phyloP scores from a whole-genome alignment of 2,113 vertebrate genomes.

The Seriola aureovittata region DNA sequence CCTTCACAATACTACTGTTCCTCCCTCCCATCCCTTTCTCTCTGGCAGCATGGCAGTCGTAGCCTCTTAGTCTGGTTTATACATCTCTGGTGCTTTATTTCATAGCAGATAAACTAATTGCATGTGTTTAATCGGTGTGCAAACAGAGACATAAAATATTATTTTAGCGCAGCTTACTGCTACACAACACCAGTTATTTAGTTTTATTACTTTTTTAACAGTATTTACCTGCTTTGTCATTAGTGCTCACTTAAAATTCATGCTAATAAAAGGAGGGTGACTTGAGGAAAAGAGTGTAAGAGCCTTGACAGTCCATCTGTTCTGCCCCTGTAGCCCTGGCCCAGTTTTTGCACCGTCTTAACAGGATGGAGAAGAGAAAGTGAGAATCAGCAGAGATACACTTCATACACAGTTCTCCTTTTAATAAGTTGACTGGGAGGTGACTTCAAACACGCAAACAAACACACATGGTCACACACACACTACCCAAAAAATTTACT shows the following conservation, averaged over 20 bases:
- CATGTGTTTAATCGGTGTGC: not conserved
- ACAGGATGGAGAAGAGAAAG: slow-evolving; percentile 17
- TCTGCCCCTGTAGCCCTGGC: slow-evolving; percentile 61
- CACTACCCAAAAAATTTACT: not conserved
- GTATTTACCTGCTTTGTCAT: slow-evolving; percentile 31
- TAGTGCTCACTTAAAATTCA: slow-evolving; percentile 45
- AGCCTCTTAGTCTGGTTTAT: not conserved
- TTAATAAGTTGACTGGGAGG: slow-evolving; percentile 3
- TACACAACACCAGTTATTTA: slow-evolving; percentile 2
- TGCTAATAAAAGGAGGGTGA: slow-evolving; percentile 41
- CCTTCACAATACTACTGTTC: slow-evolving; percentile 42
- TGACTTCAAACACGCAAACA: slow-evolving; percentile 8
- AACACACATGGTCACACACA: not conserved
- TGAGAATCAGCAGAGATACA: slow-evolving; percentile 23
- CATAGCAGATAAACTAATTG: slow-evolving; percentile 10
- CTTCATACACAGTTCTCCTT: slow-evolving; percentile 32
- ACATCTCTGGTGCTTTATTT: slow-evolving; percentile 25
- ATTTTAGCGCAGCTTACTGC: not conserved
- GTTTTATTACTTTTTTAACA: slow-evolving; percentile 14
- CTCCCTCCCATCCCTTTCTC: slow-evolving; percentile 3
- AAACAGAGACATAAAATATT: slow-evolving; percentile 1
- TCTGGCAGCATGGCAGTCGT: not conserved
- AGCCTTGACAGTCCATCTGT: slow-evolving; percentile 56
- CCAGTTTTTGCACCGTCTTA: slow-evolving; percentile 47
- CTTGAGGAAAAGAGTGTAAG: slow-evolving; percentile 29